Percentiles rank a stretch among this genome's conserved stretches.
phyloP scores from a whole-genome alignment of 2,113 vertebrate species.

The Euleptes europaea region DNA sequence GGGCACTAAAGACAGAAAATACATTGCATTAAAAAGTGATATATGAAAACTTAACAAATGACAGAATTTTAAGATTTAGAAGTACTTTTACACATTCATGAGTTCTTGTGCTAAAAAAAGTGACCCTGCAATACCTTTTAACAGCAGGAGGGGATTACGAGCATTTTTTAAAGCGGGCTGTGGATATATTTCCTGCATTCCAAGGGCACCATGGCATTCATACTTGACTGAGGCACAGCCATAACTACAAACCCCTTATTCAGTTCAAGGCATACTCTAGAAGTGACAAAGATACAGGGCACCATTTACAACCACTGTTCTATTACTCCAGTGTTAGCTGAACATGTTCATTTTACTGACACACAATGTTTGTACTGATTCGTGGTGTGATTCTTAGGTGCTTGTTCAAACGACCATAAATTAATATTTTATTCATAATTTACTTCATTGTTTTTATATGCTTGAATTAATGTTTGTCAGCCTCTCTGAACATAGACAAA shows the following conservation, averaged over 20 bases:
- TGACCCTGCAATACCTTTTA: not conserved
- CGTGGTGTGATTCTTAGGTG: not conserved
- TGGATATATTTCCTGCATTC: too few species aligned
- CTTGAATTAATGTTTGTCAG: too few species aligned
- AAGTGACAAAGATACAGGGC: not conserved
- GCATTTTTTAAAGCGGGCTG: not conserved
- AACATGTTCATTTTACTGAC: not conserved
- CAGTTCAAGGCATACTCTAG: not conserved
- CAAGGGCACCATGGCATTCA: too few species aligned
- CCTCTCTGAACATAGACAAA: too few species aligned
- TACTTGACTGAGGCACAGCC: not conserved
- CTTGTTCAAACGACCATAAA: not conserved
- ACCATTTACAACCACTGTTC: not conserved
- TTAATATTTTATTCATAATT: not conserved
- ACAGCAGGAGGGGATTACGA: not conserved
- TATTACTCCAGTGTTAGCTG: not conserved
- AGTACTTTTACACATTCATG: not conserved
- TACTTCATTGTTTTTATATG: too few species aligned
- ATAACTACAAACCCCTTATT: not conserved
- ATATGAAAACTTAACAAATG: not conserved
- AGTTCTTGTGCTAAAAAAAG: not conserved
- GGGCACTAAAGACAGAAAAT: constrained; percentile 72
- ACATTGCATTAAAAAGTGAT: constrained; percentile 13
- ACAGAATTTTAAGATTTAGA: constrained; percentile 4
- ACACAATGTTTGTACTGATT: too few species aligned